These are phyloP conservation scores for Ceryle rudis DNA, from an alignment of 2,797 vertebrate species.

Conservation along the genomic window DNA sequence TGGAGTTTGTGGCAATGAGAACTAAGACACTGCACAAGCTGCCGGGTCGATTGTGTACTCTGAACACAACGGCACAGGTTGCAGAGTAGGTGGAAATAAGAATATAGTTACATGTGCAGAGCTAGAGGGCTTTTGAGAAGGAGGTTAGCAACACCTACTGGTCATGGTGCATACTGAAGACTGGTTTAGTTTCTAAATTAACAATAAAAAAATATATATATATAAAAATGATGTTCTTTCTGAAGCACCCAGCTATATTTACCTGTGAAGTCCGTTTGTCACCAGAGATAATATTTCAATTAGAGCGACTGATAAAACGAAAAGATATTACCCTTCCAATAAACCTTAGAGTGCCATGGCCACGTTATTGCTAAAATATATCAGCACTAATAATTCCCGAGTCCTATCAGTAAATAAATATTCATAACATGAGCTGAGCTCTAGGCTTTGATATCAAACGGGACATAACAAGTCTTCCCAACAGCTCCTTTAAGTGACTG, in stretches of 20 bases:
- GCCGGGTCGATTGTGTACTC: not conserved
- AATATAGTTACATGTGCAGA: not conserved
- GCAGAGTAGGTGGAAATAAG: not conserved
- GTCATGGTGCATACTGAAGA: constrained; percentile 19
- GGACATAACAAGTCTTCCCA: not conserved
- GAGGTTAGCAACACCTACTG: constrained; percentile 73
- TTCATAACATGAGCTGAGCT: not conserved
- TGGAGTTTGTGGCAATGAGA: not conserved
- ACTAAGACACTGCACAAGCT: not conserved
- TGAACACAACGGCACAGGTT: not conserved
- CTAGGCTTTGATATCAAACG: not conserved
- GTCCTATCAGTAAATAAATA: not conserved
- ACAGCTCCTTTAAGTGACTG: not conserved
- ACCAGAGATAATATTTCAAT: not conserved
- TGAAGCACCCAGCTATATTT: not conserved
- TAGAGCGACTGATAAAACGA: not conserved
- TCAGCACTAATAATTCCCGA: not conserved
- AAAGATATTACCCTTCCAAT: not conserved
- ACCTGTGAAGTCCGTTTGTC: not conserved
- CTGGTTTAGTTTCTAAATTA: not conserved
- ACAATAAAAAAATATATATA: not conserved
- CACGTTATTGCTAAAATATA: not conserved
- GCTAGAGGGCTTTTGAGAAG: constrained; percentile 8
- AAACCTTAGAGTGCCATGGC: not conserved
- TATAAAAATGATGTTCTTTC: not conserved